Evolutionary conservation across 2,113 vertebrate genomes (phyloP).

Genomic region (Acrocephalus arundinaceus): DNA sequence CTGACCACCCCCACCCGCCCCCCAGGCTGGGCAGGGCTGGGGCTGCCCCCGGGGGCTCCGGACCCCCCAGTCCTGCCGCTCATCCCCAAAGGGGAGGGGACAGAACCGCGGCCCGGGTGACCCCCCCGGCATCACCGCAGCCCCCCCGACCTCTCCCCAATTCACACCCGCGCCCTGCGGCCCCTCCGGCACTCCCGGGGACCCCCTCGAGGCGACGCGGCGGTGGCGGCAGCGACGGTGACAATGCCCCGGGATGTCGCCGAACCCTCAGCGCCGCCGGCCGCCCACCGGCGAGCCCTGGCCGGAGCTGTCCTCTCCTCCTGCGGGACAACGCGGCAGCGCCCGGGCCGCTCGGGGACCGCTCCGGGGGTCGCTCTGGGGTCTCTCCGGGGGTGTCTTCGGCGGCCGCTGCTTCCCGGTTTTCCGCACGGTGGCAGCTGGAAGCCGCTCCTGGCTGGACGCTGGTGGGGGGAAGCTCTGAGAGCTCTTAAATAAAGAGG

Average conservation of each 20-base stretch:
- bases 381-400: background rate
- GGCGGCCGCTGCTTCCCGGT: background rate
- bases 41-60: background rate
- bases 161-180: background rate
- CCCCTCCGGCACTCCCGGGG: background rate
- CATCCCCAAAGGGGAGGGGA: no score
- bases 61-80: no score
- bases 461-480: slow-evolving; percentile 52
- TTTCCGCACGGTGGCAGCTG: background rate
- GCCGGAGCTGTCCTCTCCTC: background rate
- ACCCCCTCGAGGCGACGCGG: background rate
- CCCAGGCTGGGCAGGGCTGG: no score
- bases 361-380: background rate
- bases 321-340: background rate
- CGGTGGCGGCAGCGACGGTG: background rate
- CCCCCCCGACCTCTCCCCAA: background rate
- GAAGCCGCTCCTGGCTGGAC: background rate
- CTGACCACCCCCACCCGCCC: background rate
- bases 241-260: background rate
- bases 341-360: no score
- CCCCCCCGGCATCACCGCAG: background rate
- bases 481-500: slow-evolving; percentile 55
- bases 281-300: background rate
- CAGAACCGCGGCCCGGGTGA: no score
- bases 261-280: no score